Evolutionary conservation across 2,113 vertebrate genomes (phyloP).

Genomic region (Aythya baeri): DNA sequence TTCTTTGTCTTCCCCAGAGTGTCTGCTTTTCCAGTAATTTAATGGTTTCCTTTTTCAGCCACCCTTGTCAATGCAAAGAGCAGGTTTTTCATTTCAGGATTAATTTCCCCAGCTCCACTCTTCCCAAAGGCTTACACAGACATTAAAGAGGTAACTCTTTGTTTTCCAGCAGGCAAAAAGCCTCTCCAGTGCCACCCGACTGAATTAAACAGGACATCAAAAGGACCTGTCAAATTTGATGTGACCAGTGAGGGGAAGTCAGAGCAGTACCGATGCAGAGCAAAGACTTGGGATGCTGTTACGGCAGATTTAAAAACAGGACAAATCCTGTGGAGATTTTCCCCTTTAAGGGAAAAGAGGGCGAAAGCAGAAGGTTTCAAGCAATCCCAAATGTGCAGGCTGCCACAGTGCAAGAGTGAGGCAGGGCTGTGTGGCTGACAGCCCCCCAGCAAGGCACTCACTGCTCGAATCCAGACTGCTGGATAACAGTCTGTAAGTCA

Average conservation of each 20-base stretch:
- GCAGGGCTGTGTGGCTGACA: background rate
- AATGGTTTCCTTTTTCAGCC: constrained; percentile 22
- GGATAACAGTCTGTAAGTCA: background rate
- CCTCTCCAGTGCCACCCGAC: background rate
- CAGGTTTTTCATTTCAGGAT: constrained; percentile 11
- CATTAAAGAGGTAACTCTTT: constrained; percentile 31
- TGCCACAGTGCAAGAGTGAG: background rate
- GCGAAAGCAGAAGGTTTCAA: background rate
- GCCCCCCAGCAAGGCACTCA: background rate
- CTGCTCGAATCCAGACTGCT: accelerated
- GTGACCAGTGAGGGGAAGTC: constrained; percentile 3
- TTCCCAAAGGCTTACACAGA: background rate
- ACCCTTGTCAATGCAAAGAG: background rate
- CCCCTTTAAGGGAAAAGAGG: background rate
- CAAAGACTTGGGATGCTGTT: background rate
- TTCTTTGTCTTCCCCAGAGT: background rate
- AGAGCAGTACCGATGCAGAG: background rate
- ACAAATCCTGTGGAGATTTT: background rate
- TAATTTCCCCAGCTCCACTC: background rate
- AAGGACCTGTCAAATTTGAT: background rate
- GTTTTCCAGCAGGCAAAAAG: background rate
- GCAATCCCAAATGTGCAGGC: accelerated
- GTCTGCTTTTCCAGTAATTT: background rate
- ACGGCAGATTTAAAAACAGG: background rate
- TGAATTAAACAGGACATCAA: constrained; percentile 54